phyloP scores from a whole-genome alignment of 2,888 invertebrate species.

The Synergus umbraculus region DNA sequence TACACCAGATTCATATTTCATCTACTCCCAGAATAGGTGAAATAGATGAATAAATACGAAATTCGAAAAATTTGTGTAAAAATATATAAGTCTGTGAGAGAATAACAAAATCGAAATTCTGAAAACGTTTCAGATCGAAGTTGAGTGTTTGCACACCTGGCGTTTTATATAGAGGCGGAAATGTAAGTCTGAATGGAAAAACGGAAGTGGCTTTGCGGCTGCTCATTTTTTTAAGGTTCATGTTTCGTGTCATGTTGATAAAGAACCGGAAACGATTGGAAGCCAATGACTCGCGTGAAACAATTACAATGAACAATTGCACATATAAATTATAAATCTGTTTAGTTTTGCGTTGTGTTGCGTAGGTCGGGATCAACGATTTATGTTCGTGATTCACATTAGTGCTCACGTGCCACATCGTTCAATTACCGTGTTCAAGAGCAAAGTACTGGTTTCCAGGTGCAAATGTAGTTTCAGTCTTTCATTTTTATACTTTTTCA shows the following conservation, averaged over 20 bases:
- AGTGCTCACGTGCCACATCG: slow-evolving; percentile 21
- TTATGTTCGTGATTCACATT: slow-evolving; percentile 39
- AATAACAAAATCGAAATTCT: background rate
- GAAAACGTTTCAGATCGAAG: background rate
- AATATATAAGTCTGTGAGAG: background rate
- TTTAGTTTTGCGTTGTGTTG: slow-evolving; percentile 5
- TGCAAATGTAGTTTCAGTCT: background rate
- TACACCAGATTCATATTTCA: too few relatives aligned
- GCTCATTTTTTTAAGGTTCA: background rate
- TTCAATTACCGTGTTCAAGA: slow-evolving; percentile 36
- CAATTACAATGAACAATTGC: slow-evolving; percentile 27
- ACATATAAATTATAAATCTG: slow-evolving; percentile 31
- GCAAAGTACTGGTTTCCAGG: slow-evolving; percentile 7
- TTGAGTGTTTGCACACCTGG: slow-evolving; percentile 16
- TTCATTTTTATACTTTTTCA: background rate
- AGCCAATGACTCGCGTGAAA: slow-evolving; percentile 5
- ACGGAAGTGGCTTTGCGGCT: slow-evolving; percentile 20
- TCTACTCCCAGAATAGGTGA: too few relatives aligned
- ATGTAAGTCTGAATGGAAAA: slow-evolving; percentile 14
- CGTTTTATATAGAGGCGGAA: slow-evolving; percentile 22
- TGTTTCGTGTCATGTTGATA: slow-evolving; percentile 22
- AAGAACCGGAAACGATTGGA: slow-evolving; percentile 30
- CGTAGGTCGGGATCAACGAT: background rate
- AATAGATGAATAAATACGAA: too few relatives aligned
- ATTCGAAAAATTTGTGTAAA: too few relatives aligned